Percentiles rank a stretch among this genome's conserved stretches.
These are phyloP conservation scores for Cephus cinctus DNA, from an alignment of 1,140 invertebrate species.

Conservation along the genomic window DNA sequence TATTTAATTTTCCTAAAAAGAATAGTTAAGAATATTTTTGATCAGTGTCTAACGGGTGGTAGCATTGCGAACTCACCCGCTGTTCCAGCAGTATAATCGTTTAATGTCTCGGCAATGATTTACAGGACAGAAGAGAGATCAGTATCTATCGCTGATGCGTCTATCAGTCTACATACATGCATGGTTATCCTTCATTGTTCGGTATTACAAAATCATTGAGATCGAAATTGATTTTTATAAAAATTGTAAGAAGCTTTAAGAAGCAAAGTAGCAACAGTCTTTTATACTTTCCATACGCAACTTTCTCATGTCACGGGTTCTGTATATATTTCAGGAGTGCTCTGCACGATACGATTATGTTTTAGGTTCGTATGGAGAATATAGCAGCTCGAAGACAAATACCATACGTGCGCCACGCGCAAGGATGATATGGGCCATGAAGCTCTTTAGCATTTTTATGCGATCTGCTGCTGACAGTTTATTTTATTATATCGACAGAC, in stretches of 20 bases:
- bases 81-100: conserved; percentile 22
- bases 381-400: too few relatives aligned
- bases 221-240: conserved; percentile 6
- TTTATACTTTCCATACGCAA: neutral
- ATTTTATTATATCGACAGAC: conserved; percentile 52
- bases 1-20: too few relatives aligned
- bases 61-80: too few relatives aligned
- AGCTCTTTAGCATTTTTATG: conserved; percentile 55
- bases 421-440: conserved; percentile 29
- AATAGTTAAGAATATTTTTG: too few relatives aligned
- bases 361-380: too few relatives aligned
- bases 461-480: conserved; percentile 53
- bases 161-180: too few relatives aligned
- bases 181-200: too few relatives aligned
- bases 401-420: conserved; percentile 9
- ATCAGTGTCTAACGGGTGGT: too few relatives aligned
- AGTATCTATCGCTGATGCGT: conserved; percentile 25
- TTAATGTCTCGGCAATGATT: conserved; percentile 43
- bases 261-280: conserved; percentile 1
- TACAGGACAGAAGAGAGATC: conserved; percentile 29
- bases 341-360: conserved; percentile 14
- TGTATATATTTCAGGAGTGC: conserved; percentile 5
- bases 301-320: neutral
- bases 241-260: conserved; percentile 9
- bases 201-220: neutral